A percentile compares a stretch with the other conserved stretches of the same genome.
Evolutionary conservation across 2,113 vertebrate genomes (phyloP).

Genomic region (Labeo rohita): DNA sequence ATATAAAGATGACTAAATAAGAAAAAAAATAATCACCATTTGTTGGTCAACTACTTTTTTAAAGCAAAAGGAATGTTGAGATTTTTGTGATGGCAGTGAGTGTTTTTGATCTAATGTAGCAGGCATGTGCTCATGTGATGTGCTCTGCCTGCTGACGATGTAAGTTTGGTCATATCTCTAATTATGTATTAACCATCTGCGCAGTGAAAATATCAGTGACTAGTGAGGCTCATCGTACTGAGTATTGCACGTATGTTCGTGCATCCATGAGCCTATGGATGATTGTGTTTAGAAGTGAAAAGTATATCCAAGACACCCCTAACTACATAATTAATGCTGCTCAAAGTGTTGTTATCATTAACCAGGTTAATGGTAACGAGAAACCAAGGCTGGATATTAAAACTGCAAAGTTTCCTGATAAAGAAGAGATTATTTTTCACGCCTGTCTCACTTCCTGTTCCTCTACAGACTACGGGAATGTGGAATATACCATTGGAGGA

Average conservation of each 20-base stretch:
- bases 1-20: background rate
- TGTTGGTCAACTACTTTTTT: background rate
- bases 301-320: slow-evolving; percentile 3
- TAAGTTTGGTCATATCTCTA: background rate
- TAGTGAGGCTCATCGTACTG: background rate
- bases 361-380: slow-evolving; percentile 12
- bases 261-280: background rate
- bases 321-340: slow-evolving; percentile 14
- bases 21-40: background rate
- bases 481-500: background rate
- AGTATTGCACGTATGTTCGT: background rate
- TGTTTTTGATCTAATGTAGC: background rate
- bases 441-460: slow-evolving; percentile 46
- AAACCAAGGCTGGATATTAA: slow-evolving; percentile 14
- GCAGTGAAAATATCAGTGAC: background rate
- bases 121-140: too few species aligned
- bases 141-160: background rate
- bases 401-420: slow-evolving; percentile 28
- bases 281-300: background rate
- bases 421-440: background rate
- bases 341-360: background rate
- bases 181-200: background rate
- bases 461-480: background rate
- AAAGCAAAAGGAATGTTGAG: background rate
- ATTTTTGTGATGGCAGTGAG: too few species aligned